Evolutionary conservation across 2,888 invertebrate species (phyloP).

Genomic region (Zaprionus obscuricornis): DNA sequence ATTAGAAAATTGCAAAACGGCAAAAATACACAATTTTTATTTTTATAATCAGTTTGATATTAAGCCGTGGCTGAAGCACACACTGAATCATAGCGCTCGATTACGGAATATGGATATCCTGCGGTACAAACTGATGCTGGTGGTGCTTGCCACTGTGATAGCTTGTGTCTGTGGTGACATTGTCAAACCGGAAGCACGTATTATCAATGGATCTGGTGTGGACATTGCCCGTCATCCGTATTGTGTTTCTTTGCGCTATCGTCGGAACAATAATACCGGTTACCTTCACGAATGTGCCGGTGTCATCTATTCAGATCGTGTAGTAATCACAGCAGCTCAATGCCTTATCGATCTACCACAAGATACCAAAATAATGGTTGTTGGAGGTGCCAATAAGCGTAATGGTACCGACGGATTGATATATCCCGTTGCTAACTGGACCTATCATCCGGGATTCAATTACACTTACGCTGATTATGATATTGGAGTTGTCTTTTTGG

Average conservation of each 20-base stretch:
- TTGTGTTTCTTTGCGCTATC: slow-evolving; percentile 71
- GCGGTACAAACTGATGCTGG: slow-evolving; percentile 3
- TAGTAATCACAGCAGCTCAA: slow-evolving; percentile 79
- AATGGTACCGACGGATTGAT: slow-evolving; percentile 68
- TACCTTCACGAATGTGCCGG: slow-evolving; percentile 80
- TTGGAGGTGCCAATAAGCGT: slow-evolving; percentile 71
- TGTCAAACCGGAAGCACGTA: slow-evolving; percentile 47
- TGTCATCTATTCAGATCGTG: slow-evolving; percentile 64
- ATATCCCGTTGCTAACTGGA: slow-evolving; percentile 66
- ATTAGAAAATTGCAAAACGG: slow-evolving; percentile 30
- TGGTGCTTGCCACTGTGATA: neutral
- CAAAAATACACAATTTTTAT: slow-evolving; percentile 21
- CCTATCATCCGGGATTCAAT: slow-evolving; percentile 64
- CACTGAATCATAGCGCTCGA: neutral
- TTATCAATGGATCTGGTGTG: slow-evolving; percentile 66
- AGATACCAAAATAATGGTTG: slow-evolving; percentile 62
- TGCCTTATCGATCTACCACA: slow-evolving; percentile 57
- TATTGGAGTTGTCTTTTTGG: slow-evolving; percentile 83
- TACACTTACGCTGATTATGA: slow-evolving; percentile 84
- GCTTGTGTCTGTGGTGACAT: too few relatives aligned
- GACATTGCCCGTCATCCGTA: slow-evolving; percentile 74
- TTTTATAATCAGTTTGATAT: slow-evolving; percentile 54
- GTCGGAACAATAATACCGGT: slow-evolving; percentile 43
- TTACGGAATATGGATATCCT: slow-evolving; percentile 28
- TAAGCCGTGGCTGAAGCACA: slow-evolving; percentile 17